Evolutionary conservation across 2,797 vertebrate genomes (phyloP).

Genomic region (Tokudaia tokunoshimensis): DNA sequence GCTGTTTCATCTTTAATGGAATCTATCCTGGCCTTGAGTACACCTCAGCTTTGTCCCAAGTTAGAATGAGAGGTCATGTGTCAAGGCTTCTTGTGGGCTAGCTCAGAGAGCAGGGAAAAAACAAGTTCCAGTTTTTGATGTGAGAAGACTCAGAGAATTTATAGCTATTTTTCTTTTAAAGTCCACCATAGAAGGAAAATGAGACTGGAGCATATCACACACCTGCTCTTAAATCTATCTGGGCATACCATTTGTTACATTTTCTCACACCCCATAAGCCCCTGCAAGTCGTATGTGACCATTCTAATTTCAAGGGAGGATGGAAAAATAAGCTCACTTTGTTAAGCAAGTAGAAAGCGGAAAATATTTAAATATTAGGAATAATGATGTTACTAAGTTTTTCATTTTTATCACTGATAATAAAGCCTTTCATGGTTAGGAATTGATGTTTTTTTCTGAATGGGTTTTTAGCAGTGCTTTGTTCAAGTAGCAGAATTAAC

Average conservation of each 20-base stretch:
- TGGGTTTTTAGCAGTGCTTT: constrained; percentile 40
- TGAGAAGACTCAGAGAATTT: background rate
- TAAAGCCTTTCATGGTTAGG: constrained; percentile 4
- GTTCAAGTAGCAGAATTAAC: constrained; percentile 23
- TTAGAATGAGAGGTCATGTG: background rate
- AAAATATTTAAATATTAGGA: constrained; percentile 15
- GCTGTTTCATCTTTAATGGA: background rate
- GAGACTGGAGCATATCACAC: background rate
- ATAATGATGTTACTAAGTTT: background rate
- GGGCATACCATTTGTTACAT: background rate
- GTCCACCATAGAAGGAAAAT: background rate
- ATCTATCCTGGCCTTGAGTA: background rate
- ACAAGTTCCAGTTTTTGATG: background rate
- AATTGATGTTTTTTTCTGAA: background rate
- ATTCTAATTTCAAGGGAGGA: background rate
- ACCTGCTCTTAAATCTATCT: background rate
- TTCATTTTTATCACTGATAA: background rate
- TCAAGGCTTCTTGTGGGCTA: background rate
- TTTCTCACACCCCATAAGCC: background rate
- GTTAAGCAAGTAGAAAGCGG: background rate
- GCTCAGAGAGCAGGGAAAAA: background rate
- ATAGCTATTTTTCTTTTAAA: background rate
- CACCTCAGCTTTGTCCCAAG: background rate
- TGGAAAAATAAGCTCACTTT: background rate
- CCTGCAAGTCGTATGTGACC: background rate